These are phyloP conservation scores for Mamestra configurata DNA, from an alignment of 1,140 invertebrate species.

Conservation along the genomic window DNA sequence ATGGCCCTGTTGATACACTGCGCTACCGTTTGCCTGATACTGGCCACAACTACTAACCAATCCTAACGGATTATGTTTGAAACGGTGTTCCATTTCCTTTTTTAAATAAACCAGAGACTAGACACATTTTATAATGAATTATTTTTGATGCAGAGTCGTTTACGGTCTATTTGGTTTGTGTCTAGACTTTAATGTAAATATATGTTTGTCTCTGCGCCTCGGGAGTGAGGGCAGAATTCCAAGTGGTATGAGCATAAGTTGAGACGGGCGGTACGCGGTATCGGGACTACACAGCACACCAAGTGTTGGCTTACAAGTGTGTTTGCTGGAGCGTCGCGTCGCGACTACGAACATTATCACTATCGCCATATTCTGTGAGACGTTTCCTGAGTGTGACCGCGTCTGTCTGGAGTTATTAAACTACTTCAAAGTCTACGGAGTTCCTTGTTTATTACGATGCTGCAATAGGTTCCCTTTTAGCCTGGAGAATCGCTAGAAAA, in stretches of 20 bases:
- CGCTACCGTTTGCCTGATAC: slow-evolving; percentile 50
- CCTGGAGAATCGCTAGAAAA: neutral
- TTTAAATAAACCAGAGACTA: slow-evolving; percentile 37
- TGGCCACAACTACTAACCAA: neutral
- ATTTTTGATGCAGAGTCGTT: slow-evolving; percentile 9
- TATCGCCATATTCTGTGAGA: slow-evolving; percentile 1
- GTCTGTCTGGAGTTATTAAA: neutral
- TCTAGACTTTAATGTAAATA: slow-evolving; percentile 43
- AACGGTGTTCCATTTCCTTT: slow-evolving; percentile 37
- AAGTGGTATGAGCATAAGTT: slow-evolving; percentile 37
- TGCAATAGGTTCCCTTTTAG: neutral
- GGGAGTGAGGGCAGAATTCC: slow-evolving; percentile 36
- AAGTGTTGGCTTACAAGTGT: slow-evolving; percentile 35
- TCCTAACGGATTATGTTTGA: slow-evolving; percentile 26
- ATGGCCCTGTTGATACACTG: slow-evolving; percentile 45
- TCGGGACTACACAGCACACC: slow-evolving; percentile 35
- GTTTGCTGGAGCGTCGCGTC: slow-evolving; percentile 34
- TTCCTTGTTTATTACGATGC: neutral
- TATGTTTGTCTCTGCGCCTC: slow-evolving; percentile 2
- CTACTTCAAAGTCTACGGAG: no score
- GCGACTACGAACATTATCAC: slow-evolving; percentile 12
- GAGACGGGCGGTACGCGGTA: slow-evolving; percentile 2
- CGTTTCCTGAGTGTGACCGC: neutral
- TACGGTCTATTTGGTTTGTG: slow-evolving; percentile 25
- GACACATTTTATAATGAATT: slow-evolving; percentile 7